These are phyloP conservation scores for Melanostoma scalare DNA, from an alignment of 2,888 invertebrate species.

Conservation along the genomic window DNA sequence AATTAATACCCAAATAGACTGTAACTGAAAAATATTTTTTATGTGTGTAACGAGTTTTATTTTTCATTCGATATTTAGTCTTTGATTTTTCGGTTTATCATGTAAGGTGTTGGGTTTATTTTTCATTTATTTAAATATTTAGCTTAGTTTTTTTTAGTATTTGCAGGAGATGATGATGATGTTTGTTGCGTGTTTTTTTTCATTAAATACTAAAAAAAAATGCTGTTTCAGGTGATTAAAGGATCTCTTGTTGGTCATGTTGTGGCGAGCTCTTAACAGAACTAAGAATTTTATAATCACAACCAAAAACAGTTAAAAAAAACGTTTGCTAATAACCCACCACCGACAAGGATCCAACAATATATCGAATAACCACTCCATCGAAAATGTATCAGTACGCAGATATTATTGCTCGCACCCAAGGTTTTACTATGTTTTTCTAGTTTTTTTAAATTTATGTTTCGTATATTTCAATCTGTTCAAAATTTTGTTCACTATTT, in stretches of 20 bases:
- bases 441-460: conserved; percentile 62
- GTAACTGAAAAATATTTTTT: conserved; percentile 80
- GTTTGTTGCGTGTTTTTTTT: conserved; percentile 51
- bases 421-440: conserved; percentile 73
- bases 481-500: conserved; percentile 62
- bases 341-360: conserved; percentile 75
- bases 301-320: neutral
- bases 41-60: conserved; percentile 68
- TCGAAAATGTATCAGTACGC: conserved; percentile 82
- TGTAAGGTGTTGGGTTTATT: conserved; percentile 66
- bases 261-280: conserved; percentile 51
- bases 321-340: conserved; percentile 33
- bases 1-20: conserved; percentile 82
- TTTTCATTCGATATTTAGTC: conserved; percentile 63
- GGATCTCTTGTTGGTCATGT: conserved; percentile 69
- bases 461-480: conserved; percentile 34
- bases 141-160: conserved; percentile 71
- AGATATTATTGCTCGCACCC: conserved; percentile 83
- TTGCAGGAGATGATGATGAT: conserved; percentile 19
- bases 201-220: conserved; percentile 69
- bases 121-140: conserved; percentile 50
- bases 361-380: conserved; percentile 80
- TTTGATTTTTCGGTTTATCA: conserved; percentile 62
- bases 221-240: conserved; percentile 67
- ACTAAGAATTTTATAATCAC: conserved; percentile 38